Percentiles rank a stretch among this genome's conserved stretches.
These are phyloP conservation scores for Prunella himalayana DNA, from an alignment of 2,113 vertebrate species.

Conservation along the genomic window DNA sequence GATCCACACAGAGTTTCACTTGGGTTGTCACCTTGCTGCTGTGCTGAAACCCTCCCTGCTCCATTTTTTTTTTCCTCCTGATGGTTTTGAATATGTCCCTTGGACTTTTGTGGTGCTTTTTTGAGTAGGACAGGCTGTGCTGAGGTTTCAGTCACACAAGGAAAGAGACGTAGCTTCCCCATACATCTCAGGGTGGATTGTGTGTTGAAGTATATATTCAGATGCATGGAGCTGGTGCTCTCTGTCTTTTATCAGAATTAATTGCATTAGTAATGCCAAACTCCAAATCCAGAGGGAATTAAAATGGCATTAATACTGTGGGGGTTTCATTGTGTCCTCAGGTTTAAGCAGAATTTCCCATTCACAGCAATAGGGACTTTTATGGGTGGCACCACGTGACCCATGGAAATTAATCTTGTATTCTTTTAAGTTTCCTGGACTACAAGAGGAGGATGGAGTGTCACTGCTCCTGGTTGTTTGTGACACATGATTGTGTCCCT, in stretches of 20 bases:
- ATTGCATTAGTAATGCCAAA: slow-evolving; percentile 15
- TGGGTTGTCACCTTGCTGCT: background rate
- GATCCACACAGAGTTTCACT: background rate
- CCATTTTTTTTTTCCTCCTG: background rate
- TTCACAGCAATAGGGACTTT: background rate
- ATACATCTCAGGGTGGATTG: background rate
- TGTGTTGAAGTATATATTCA: background rate
- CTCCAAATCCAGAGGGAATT: background rate
- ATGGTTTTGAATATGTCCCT: background rate
- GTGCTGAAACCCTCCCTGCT: background rate
- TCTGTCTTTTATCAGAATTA: slow-evolving; percentile 16
- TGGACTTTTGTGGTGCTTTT: background rate
- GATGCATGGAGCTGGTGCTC: background rate
- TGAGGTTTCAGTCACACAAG: background rate
- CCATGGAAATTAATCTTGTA: slow-evolving; percentile 42
- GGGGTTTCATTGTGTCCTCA: background rate
- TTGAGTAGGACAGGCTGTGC: background rate
- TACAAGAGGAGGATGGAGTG: slow-evolving; percentile 5
- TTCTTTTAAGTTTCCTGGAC: slow-evolving; percentile 50
- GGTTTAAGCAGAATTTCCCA: background rate
- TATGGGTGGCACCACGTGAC: background rate
- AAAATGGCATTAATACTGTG: background rate
- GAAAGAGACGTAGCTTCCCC: background rate
- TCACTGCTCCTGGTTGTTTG: background rate
- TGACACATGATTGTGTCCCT: background rate